Base-by-base conservation (phyloP, 2,113 vertebrate genomes). In the Acrocephalus arundinaceus region DNA sequence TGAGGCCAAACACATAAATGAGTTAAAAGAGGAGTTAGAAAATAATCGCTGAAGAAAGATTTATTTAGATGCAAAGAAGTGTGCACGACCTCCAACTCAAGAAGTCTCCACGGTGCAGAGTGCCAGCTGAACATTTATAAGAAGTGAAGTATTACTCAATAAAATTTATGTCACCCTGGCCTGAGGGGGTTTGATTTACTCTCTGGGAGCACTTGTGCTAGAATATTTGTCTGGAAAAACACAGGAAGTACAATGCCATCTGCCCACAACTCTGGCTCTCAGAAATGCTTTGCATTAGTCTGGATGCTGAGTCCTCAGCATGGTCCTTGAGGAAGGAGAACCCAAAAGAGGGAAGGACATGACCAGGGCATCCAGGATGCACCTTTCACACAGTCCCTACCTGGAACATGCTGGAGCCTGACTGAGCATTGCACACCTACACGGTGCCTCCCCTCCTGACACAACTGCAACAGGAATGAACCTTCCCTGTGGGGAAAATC, bases 1-100 rank as follows among this genome's bases (percentile, higher is more conserved):
- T 78, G 83, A 87, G 77, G 89, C 76, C 89, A 96, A 93, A 81
- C 57, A 89, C 20, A 61, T 89, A 95, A 95, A 84, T 81, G 68
- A 96, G 19, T 90, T 97, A 49, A 76, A 87, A 76, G 49, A 54
- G 43, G 27, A 83, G 43, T 75, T 61, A 67, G 83, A 80, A 90
- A 86, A 90, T 73, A 92, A 74, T 71, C 6, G 2, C 48, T 25
- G 79, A 80, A 84, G 43, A 33, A 83, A 79, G 61, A 96, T 63
- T 84, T 74, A 89, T 72, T 77, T 90, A 86, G 33, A 90, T 87
- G 80, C 62, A 89, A 90, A 82, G 63, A 85, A 84, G 35, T 15
- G 43, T 72, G 71, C 0, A 2, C 33, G 72, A 92, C 48, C 68
- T 86, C 72, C 89, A 86, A 43, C 51, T 81, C 79, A 43, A 73